Evolutionary conservation across 2,888 invertebrate genomes (phyloP), one percentile per base, ranked within the genome.

Genomic region (Pheosia tremula): DNA sequence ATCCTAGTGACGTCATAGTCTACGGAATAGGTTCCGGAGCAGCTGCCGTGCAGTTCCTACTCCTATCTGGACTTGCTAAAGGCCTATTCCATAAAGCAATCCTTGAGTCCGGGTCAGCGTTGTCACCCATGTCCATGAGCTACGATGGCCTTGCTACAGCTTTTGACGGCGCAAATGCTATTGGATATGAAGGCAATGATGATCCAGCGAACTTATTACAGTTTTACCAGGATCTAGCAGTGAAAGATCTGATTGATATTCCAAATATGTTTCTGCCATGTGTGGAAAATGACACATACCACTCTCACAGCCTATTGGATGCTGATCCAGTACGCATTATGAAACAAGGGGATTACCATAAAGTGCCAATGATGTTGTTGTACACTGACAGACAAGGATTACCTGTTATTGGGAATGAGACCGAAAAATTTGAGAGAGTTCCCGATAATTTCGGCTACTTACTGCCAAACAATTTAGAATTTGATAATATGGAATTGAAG

Each of bases 1-100:
- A 90, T 67, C 85, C 89, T 3, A 50, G 62, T 2, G 85, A 89
- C 56, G 81, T 94, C 36, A 93, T 91, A 0, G 68, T 89, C 0
- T 90, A 92, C 61, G 94, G 92, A 0, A 77, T 84, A 0, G 92
- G 87, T 0, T 80, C 90, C 2, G 94, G 93, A 0, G 91, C 91
- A 1, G 83, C 80, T 0, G 81, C 89, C 0, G 75, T 89, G 13
- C 86, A 93, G 60, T 69, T 93, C 36, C 72, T 93, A 0, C 71
- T 90, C 0, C 59, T 91, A 9, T 88, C 92, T 1, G 85, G 85
- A 47, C 64, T 86, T 10, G 80, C 84, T 0, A 74, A 80, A 53
- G 88, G 85, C 11, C 71, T 94, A 0, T 68, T 92, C 53, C 87
- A 91, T 45, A 87, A 84, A 68, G 89, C 79, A 0, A 87, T 94